Evolutionary conservation across 2,113 vertebrate genomes (phyloP).

Genomic region (Syngnathus scovelli): DNA sequence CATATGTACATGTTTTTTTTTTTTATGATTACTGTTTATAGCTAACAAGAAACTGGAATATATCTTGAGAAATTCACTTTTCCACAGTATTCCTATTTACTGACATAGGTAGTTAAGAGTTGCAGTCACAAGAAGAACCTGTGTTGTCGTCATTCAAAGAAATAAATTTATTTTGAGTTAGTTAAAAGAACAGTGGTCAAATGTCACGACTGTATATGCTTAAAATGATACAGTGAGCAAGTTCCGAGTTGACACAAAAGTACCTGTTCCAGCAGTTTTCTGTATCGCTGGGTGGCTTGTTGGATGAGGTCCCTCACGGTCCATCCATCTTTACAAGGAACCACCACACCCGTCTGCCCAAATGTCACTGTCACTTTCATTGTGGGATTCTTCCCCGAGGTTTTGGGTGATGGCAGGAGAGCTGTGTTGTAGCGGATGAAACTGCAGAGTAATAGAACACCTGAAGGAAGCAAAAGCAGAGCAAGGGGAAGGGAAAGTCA

Average conservation of each 20-base stretch:
- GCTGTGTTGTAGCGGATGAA: not conserved
- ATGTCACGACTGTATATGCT: not conserved
- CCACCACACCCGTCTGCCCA: slow-evolving; percentile 86
- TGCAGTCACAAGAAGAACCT: not conserved
- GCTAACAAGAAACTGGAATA: not conserved
- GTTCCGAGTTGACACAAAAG: not conserved
- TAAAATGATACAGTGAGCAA: not conserved
- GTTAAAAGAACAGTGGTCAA: not conserved
- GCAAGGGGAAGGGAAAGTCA: not conserved
- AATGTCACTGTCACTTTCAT: slow-evolving; percentile 97
- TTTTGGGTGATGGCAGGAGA: slow-evolving; percentile 1
- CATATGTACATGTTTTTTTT: not conserved
- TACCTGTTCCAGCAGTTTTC: slow-evolving; percentile 86
- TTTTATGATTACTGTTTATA: not conserved
- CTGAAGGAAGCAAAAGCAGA: slow-evolving; percentile 1
- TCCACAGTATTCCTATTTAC: not conserved
- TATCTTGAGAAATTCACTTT: no score
- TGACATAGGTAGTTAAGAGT: not conserved
- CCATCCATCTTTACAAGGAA: slow-evolving; percentile 90
- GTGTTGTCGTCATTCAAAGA: no score
- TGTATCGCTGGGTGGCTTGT: slow-evolving; percentile 89
- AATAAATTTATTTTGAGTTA: no score
- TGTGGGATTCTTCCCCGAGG: slow-evolving; percentile 11
- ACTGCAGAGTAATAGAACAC: not conserved
- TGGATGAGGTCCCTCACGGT: slow-evolving; percentile 85